Base-by-base conservation (phyloP, 2,888 invertebrate genomes). In the Eilema sororculum region DNA sequence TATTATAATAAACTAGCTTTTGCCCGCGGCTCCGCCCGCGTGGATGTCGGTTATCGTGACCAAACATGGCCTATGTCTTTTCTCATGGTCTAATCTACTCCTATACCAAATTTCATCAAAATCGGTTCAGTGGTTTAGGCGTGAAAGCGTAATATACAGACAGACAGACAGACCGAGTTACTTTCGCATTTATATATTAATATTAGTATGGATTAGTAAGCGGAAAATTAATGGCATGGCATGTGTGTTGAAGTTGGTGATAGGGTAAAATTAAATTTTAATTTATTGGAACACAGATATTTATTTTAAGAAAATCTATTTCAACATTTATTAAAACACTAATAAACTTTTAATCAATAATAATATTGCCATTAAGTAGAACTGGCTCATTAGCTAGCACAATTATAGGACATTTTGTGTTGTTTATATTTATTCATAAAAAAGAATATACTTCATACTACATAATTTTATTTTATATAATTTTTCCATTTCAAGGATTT, bases 261-360 rank as follows among this genome's bases (percentile, higher is more conserved):
- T n/a, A n/a, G 52, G 52, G 52, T n/a, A n/a, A 52, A 52, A 52
- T 52, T 9, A 52, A 52, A 52, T 52, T 70, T 66, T 12, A 65
- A 57, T 63, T 60, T 75, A 75, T 59, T 76, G 80, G 82, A 93
- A 91, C 91, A 91, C 91, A 79, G 86, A 91, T 90, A 92, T 83
- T 93, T 91, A 91, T 91, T 82, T 91, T 88, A 87, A 78, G 87
- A 90, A 90, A 90, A 87, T 89, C 89, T 90, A 90, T 87, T 78
- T 78, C 81, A 91, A 93, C 91, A 90, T 89, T 84, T 82, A 80
- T 77, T 80, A 71, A 61, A 86, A 88, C 84, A 84, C 83, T 85
- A 84, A 80, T 85, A 88, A 80, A 87, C 77, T 83, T 78, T 76
- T 69, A 79, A 75, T 78, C 63, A 62, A 25, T 78, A 75, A 74